These are phyloP conservation scores for Sebastiscus albofasciatus DNA, from an alignment of 2,797 vertebrate species.

Conservation along the genomic window DNA sequence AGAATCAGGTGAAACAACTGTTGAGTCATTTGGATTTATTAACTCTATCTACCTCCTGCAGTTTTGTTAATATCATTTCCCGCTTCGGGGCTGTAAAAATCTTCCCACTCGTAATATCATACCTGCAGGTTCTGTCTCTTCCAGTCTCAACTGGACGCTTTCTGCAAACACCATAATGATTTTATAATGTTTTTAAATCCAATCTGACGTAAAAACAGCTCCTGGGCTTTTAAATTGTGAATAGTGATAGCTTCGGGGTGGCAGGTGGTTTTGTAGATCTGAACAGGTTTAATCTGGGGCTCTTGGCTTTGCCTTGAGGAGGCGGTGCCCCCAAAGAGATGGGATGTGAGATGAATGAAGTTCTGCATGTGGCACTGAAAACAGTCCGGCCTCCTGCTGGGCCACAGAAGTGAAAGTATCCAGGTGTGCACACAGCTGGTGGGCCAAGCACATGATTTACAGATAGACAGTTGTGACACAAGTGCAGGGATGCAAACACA, in stretches of 20 bases:
- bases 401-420: neutral
- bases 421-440: slow-evolving; percentile 16
- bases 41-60: slow-evolving; percentile 35
- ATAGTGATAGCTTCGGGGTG: slow-evolving; percentile 25
- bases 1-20: slow-evolving; percentile 25
- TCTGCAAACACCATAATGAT: slow-evolving; percentile 46
- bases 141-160: slow-evolving; percentile 22
- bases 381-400: slow-evolving; percentile 13
- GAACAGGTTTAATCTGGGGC: slow-evolving; percentile 41
- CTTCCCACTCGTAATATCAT: neutral
- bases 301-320: slow-evolving; percentile 40
- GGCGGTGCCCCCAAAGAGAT: neutral
- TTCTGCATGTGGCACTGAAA: slow-evolving; percentile 17
- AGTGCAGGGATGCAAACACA: neutral
- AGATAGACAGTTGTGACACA: neutral
- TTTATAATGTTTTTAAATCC: slow-evolving; percentile 53
- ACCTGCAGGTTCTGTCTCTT: slow-evolving; percentile 42
- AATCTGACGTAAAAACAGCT: slow-evolving; percentile 8
- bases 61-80: slow-evolving; percentile 33
- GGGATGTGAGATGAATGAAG: slow-evolving; percentile 1
- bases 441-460: neutral
- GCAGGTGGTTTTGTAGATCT: slow-evolving; percentile 44
- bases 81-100: slow-evolving; percentile 21
- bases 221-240: slow-evolving; percentile 26
- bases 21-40: slow-evolving; percentile 33